Evolutionary conservation across 1,140 invertebrate genomes (phyloP), one percentile per base, ranked within the genome.

Genomic region (Spodoptera frugiperda): DNA sequence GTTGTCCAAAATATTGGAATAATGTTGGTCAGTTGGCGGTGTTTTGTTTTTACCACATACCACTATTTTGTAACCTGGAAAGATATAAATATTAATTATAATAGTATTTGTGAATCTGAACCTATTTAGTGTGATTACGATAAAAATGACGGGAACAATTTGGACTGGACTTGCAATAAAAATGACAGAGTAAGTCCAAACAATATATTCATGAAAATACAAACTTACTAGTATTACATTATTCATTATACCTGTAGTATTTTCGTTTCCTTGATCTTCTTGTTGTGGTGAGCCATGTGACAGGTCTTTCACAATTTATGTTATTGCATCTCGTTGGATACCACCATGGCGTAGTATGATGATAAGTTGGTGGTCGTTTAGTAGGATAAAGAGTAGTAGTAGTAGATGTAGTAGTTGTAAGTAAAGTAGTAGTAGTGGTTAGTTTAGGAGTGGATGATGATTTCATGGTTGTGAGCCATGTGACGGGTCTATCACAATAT

Each of bases 391-490:
- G 9, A 12, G 46, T 49, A 12, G 46, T 49, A 3, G 46, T 49
- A 9, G 46, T 49, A 3, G 1, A 3, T 3, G 46, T 49, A 49
- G 9, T 10, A 9, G 46, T 49, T 49, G 46, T 49, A 49, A 9
- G 2, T 49, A n/a, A 49, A n/a, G 46, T 49, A 11, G 46, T n/a
- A n/a, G n/a, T n/a, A n/a, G n/a, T n/a, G n/a, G n/a, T n/a, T n/a
- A n/a, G n/a, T n/a, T n/a, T n/a, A n/a, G n/a, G n/a, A n/a, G n/a
- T n/a, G n/a, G n/a, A n/a, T n/a, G n/a, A n/a, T n/a, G n/a, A n/a
- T n/a, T n/a, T n/a, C n/a, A n/a, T n/a, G n/a, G 68, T 72, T 2
- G 68, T 71, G 8, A 57, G n/a, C 68, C 68, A 72, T 10, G 33
- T 72, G 10, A 46, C 5, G 48, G 68, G 68, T 46, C 68, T 72